Base-by-base conservation (phyloP, 2,888 invertebrate species). In the Baccha elongata region DNA sequence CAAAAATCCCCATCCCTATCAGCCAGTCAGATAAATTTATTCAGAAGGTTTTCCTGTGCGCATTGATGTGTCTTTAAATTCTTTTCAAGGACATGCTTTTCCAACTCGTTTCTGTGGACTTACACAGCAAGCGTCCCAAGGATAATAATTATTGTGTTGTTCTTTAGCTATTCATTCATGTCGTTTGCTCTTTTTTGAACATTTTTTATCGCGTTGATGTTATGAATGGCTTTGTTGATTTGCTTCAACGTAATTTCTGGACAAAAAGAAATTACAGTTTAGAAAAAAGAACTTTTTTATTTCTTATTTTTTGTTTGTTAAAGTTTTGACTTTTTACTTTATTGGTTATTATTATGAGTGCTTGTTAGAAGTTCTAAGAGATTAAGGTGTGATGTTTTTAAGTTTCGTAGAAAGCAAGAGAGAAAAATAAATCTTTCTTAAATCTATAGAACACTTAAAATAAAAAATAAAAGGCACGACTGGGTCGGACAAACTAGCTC, bases 161-260 rank as follows among this genome's bases (percentile, higher is more conserved):
- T 58, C 40, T 64, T 64, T 64, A 21, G 32, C 35, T 64, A 62
- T 69, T 76, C 68, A 62, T 60, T 68, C 13, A 19, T 40, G 40
- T 69, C 55, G 29, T 46, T 35, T 48, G 7, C 15, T 13, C 0
- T n/a, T 32, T 55, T 29, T 40, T 15, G 17, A 53, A 46, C 13
- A 23, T 5, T 69, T 40, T 48, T 64, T 62, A 40, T 48, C 3
- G 3, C 29, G 26, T 64, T 48, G 29, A n/a, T 55, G 46, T 64
- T 58, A 42, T 69, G 48, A 71, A 68, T 76, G 55, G 35, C 50
- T 60, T 62, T 76, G 53, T 76, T 76, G 53, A 53, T 46, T 48
- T 29, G 35, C 60, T 60, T 13, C 44, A 37, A 48, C 62, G 48
- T 71, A 53, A 55, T 42, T 64, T 55, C 29, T 8, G 10, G 2